Conservation (phyloP, 2,888 invertebrate species). For the Dryomyza anilis region DNA sequence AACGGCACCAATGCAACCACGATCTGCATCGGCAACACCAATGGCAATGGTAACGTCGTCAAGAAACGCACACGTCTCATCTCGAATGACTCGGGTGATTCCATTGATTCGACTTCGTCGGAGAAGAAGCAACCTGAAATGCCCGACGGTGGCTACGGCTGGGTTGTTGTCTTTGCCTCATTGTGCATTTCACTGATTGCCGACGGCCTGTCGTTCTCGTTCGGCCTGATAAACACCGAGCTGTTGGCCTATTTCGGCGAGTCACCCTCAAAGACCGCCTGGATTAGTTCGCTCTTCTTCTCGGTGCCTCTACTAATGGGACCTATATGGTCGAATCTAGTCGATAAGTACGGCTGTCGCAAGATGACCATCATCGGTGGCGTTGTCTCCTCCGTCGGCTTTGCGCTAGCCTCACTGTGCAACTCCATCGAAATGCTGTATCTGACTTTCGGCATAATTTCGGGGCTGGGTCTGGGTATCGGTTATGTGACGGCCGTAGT, state of each 20-base stretch:
- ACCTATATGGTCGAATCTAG: constrained; percentile 70
- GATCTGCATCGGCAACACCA: constrained; percentile 29
- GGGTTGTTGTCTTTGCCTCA: constrained; percentile 78
- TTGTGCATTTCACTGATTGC: constrained; percentile 87
- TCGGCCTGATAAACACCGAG: constrained; percentile 86
- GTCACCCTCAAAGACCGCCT: constrained; percentile 83
- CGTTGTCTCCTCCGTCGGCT: constrained; percentile 74
- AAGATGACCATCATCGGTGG: constrained; percentile 78
- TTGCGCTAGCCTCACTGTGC: constrained; percentile 74
- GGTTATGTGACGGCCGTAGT: constrained; percentile 91
- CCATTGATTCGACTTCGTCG: constrained; percentile 55
- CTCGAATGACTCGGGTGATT: constrained; percentile 58
- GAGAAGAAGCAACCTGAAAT: constrained; percentile 59
- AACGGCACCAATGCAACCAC: constrained; percentile 23
- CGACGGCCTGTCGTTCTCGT: constrained; percentile 92
- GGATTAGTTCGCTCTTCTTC: constrained; percentile 89
- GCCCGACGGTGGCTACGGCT: constrained; percentile 61
- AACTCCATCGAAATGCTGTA: constrained; percentile 78
- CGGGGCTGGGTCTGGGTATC: constrained; percentile 79
- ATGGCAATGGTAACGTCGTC: constrained; percentile 37
- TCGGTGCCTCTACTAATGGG: constrained; percentile 86
- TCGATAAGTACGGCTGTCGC: constrained; percentile 84
- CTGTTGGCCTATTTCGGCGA: constrained; percentile 80
- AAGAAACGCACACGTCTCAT: constrained; percentile 55
- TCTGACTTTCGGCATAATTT: constrained; percentile 83